Evolutionary conservation across 2,113 vertebrate genomes (phyloP), one percentile per base, ranked within the genome.

Genomic region (Dicrurus megarhynchus): DNA sequence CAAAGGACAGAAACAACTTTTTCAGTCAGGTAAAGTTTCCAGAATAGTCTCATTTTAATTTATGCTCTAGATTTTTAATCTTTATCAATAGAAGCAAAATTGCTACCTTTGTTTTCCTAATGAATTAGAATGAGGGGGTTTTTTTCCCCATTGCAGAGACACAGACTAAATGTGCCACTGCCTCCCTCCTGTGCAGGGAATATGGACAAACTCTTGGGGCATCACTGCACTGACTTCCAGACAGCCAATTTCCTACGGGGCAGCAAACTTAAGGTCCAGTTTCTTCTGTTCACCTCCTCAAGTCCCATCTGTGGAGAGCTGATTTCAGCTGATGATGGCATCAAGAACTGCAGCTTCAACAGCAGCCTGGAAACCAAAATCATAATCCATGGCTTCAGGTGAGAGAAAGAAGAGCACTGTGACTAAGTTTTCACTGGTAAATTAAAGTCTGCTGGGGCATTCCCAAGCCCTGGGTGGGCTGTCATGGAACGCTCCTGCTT

Each of bases 301-400:
- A 98, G 98, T 69, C 84, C 96, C 22, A 95, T 93, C 95, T 99
- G 99, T 53, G 98, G 98, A 7, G 97, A 98, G 27, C 65, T 93
- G 15, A 98, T 99, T 87, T 94, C 75, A 78, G 92, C 92, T 86
- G 96, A 97, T 4, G 80, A 89, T 44, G 93, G 87, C 44, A 93
- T 98, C 32, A 91, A 95, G n/a, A 95, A 94, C 19, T 94, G 97
- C 59, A 80, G 95, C 91, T 99, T 99, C 97, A 99, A 99, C 79
- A 91, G 86, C 80, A 98, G 95, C 42, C 97, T 94, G 55, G 98
- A 98, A 46, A 99, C 99, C 55, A 99, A 99, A 93, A 96, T 99
- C 86, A 97, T 99, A 87, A 97, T 99, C 93, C 99, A 99, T 77
- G 99, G 99, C n/a, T 99, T 99, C 98, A 99, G 99, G 99, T 99